Evolutionary conservation across 2,113 vertebrate genomes (phyloP).

Genomic region (Equus przewalskii): DNA sequence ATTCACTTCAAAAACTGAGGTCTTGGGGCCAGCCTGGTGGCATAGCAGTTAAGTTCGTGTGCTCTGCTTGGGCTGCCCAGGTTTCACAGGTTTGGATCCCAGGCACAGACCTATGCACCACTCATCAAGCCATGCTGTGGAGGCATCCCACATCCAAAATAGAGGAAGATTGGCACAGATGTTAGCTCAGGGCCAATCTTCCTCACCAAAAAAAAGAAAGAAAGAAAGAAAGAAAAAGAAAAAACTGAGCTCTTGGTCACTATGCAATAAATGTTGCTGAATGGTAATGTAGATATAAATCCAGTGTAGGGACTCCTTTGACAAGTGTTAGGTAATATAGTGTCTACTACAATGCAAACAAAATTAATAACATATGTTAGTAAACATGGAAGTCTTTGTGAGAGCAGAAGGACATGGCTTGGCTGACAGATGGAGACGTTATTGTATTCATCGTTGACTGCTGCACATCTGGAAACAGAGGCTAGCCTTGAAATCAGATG

Average conservation of each 20-base stretch:
- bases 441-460: background rate
- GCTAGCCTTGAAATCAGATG: conserved; percentile 68
- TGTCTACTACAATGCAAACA: background rate
- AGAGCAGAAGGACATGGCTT: background rate
- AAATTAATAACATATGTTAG: conserved; percentile 37
- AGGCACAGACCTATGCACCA: no score
- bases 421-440: conserved; percentile 38
- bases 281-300: background rate
- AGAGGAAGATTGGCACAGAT: no score
- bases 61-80: no score
- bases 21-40: no score
- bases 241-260: background rate
- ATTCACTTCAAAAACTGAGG: background rate
- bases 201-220: no score
- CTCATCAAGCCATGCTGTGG: no score
- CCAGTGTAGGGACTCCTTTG: background rate
- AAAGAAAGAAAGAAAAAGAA: no score
- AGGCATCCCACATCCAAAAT: no score
- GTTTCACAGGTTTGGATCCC: no score
- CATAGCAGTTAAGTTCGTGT: no score
- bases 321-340: background rate
- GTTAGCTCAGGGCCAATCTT: no score
- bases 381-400: conserved; percentile 39
- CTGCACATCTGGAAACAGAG: conserved; percentile 69
- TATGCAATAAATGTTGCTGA: background rate